Percentiles rank a stretch among this genome's conserved stretches.
These are phyloP conservation scores for Diarsia rubi DNA, from an alignment of 2,888 invertebrate genomes.

Conservation along the genomic window DNA sequence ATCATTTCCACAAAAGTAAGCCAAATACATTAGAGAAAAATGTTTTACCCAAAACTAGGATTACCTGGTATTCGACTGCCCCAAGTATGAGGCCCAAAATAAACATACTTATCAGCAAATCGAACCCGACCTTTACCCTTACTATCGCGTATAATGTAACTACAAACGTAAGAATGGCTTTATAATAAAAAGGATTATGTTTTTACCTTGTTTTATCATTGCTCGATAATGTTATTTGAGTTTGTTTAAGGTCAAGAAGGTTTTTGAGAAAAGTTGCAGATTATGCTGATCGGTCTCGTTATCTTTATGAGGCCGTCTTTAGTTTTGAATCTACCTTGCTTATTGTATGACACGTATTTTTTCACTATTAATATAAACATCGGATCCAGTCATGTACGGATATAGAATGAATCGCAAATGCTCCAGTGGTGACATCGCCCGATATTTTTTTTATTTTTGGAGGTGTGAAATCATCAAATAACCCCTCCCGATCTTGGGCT, in stretches of 20 bases:
- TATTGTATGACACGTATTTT: not conserved
- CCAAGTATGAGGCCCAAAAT: conserved; percentile 64
- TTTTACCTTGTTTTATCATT: conserved; percentile 55
- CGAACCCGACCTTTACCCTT: conserved; percentile 53
- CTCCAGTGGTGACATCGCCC: no score
- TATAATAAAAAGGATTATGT: conserved; percentile 60
- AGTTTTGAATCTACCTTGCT: not conserved
- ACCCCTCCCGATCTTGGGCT: no score
- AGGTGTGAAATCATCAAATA: no score
- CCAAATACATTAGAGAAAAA: conserved; percentile 49
- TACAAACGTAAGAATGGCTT: conserved; percentile 58
- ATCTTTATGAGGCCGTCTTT: conserved; percentile 17
- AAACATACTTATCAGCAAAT: conserved; percentile 69
- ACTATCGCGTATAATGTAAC: conserved; percentile 56
- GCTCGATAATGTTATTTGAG: conserved; percentile 47
- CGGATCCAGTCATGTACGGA: no score
- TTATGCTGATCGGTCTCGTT: conserved; percentile 17
- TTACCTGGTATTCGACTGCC: conserved; percentile 64
- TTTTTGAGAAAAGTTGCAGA: conserved; percentile 25
- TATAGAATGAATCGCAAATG: no score
- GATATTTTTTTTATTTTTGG: no score
- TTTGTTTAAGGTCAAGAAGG: conserved; percentile 40
- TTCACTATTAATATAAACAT: no score
- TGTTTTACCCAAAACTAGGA: conserved; percentile 65
- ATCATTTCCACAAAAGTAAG: conserved; percentile 45